Evolutionary conservation across 2,797 vertebrate species (phyloP).

Genomic region (Babyrousa celebensis): DNA sequence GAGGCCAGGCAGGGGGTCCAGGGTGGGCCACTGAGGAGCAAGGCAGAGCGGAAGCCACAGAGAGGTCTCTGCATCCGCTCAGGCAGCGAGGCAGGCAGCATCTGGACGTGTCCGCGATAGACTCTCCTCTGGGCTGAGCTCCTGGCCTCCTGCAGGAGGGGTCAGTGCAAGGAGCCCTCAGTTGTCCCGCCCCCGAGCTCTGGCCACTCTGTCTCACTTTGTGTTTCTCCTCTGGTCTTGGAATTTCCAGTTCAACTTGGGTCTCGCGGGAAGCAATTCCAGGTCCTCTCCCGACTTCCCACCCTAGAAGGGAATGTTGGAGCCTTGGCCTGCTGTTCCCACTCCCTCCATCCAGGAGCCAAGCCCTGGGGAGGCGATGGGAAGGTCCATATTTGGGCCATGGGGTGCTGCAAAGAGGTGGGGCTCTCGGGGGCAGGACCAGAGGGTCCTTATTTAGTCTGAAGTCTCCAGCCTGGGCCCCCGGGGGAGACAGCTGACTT

Average conservation of each 20-base stretch:
- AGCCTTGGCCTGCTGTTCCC: background rate
- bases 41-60: background rate
- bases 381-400: slow-evolving; percentile 83
- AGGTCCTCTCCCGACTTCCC: slow-evolving; percentile 40
- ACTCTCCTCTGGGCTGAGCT: background rate
- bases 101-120: background rate
- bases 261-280: slow-evolving; percentile 37
- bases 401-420: slow-evolving; percentile 71
- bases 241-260: slow-evolving; percentile 44
- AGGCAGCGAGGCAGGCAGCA: no score
- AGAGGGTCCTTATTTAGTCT: slow-evolving; percentile 85
- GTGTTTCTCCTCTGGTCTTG: background rate
- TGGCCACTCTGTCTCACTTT: background rate
- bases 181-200: no score
- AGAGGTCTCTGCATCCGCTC: no score
- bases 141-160: background rate
- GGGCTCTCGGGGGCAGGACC: slow-evolving; percentile 53
- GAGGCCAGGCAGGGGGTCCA: no score
- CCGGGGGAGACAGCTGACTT: background rate
- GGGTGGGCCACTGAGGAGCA: background rate
- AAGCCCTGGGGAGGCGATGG: slow-evolving; percentile 49
- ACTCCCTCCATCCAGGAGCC: slow-evolving; percentile 37
- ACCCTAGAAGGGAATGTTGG: slow-evolving; percentile 80
- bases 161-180: background rate
- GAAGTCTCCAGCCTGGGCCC: slow-evolving; percentile 59